Evolutionary conservation across 2,797 vertebrate species (phyloP), one percentile per base, ranked within the genome.

Genomic region (Artibeus jamaicensis): DNA sequence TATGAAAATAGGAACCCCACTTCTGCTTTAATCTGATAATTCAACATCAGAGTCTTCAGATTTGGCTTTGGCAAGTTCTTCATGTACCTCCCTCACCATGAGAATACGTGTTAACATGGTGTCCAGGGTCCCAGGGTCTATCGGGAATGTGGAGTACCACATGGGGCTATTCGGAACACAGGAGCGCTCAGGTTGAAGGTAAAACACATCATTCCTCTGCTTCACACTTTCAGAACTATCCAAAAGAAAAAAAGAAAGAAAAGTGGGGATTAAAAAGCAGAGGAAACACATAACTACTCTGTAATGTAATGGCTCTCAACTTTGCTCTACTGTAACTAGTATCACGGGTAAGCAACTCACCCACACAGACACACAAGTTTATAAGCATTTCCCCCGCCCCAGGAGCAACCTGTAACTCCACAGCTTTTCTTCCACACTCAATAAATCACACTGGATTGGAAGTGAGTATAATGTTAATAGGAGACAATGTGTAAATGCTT

Each of bases 81-180:
- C 98, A 0, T 99, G 99, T 97, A 99, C 98, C 98, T 99, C 99
- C 97, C 99, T 98, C 98, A 99, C 99, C 88, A 99, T 99, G 91
- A 99, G 99, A 98, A 99, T 99, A 82, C 99, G 99, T 15, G 98
- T 99, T 96, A 99, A 98, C 99, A 99, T 99, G 98, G 99, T 99
- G 97, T 99, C 99, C 99, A 99, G 98, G 97, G 99, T 99, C 96
- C 95, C 97, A 57, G 99, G 99, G 29, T 99, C 99, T 98, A 99
- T 99, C 7, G 99, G 98, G 77, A 98, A 98, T 42, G 99, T 99
- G 96, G 99, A 99, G 98, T 99, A 99, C 99, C 99, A 99, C 98
- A 99, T 98, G 29, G 99, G 99, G 97, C 99, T 99, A 97, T 99
- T 99, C 93, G 99, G 99, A n/a, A 99, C 99, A 90, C 99, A 99